phyloP scores from a whole-genome alignment of 92 coral and sea anemone genomes.

The Pocillopora grandis region DNA sequence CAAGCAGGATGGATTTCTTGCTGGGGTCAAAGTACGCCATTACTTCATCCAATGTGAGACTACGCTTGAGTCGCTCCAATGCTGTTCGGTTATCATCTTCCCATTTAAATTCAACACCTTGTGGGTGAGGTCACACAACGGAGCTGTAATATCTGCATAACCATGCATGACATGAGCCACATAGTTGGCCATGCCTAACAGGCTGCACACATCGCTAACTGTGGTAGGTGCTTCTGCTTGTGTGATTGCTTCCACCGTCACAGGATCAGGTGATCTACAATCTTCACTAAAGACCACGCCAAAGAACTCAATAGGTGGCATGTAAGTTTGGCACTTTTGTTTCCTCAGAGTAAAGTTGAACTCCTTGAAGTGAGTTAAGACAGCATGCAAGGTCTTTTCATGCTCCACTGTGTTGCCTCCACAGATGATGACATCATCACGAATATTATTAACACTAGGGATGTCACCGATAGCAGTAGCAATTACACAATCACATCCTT shows the following conservation, averaged over 20 bases:
- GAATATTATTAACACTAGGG: constrained; percentile 34
- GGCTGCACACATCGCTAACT: constrained; percentile 57
- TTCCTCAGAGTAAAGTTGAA: constrained; percentile 43
- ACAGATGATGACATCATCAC: constrained; percentile 43
- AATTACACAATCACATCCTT: neutral
- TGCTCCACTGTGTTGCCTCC: constrained; percentile 48
- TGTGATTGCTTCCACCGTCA: constrained; percentile 47
- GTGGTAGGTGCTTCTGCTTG: constrained; percentile 45
- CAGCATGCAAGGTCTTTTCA: constrained; percentile 50
- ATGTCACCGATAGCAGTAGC: constrained; percentile 38
- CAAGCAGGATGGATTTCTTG: constrained; percentile 27
- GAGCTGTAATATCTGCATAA: constrained; percentile 47
- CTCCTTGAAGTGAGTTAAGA: constrained; percentile 37
- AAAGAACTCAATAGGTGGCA: constrained; percentile 42
- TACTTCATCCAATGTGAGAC: constrained; percentile 43
- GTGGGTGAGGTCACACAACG: constrained; percentile 48
- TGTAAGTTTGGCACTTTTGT: constrained; percentile 47
- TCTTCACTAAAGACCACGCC: constrained; percentile 50
- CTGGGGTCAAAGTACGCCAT: constrained; percentile 28
- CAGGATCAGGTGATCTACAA: constrained; percentile 63
- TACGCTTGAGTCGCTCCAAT: constrained; percentile 33
- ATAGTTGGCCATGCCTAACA: constrained; percentile 53
- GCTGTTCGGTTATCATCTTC: constrained; percentile 35
- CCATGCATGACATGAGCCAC: constrained; percentile 43
- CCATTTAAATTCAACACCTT: constrained; percentile 28